Evolutionary conservation across 2,888 invertebrate genomes (phyloP).

Genomic region (Tolmerus cingulatus): DNA sequence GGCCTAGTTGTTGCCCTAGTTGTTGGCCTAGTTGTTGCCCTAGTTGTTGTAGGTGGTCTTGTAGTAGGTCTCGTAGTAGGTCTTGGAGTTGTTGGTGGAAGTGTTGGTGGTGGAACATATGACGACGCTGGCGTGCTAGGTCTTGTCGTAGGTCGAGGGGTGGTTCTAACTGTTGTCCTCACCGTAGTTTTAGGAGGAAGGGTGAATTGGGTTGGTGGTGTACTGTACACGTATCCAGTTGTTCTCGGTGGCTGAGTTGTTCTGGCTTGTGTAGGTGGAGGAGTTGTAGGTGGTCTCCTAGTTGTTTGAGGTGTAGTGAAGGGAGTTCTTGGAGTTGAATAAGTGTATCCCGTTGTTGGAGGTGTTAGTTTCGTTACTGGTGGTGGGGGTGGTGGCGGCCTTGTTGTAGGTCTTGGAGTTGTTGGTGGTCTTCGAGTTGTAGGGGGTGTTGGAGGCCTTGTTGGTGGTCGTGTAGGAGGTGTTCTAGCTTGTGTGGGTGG

Average conservation of each 20-base stretch:
- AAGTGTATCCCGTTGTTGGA: neutral
- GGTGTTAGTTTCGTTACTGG: slow-evolving; percentile 41
- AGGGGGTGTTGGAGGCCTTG: neutral
- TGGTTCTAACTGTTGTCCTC: neutral
- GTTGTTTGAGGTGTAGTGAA: slow-evolving; percentile 27
- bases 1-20: slow-evolving; percentile 20
- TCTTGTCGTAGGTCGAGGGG: neutral
- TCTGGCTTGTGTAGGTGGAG: neutral
- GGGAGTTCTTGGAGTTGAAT: slow-evolving; percentile 25
- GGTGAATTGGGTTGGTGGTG: neutral
- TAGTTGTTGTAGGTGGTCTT: neutral
- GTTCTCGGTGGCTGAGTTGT: slow-evolving; percentile 27
- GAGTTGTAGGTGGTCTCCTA: neutral
- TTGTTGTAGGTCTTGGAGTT: slow-evolving; percentile 43
- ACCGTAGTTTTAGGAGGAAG: slow-evolving; percentile 8
- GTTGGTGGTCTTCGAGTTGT: neutral
- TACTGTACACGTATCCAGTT: neutral
- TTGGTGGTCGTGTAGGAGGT: neutral
- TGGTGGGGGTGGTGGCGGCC: slow-evolving; percentile 38
- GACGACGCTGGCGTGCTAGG: neutral
- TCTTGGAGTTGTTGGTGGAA: neutral
- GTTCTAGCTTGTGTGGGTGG: neutral
- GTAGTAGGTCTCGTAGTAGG: slow-evolving; percentile 2
- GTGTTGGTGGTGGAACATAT: neutral
- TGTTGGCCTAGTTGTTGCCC: neutral